These are phyloP conservation scores for Laupala kohalensis DNA, from an alignment of 1,140 invertebrate genomes.

Conservation along the genomic window DNA sequence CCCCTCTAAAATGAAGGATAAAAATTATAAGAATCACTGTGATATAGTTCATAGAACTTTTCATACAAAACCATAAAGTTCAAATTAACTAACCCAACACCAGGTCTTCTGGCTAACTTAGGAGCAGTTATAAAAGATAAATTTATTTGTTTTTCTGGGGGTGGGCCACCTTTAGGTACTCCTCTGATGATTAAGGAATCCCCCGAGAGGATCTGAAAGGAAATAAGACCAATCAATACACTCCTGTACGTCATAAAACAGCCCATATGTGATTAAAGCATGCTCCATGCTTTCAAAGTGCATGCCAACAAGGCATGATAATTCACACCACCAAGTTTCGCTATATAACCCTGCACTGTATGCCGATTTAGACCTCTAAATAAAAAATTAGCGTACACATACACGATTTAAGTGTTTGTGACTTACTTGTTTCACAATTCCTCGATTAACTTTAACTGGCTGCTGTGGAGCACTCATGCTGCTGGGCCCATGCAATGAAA, in stretches of 20 bases:
- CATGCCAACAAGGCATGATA: slow-evolving; percentile 8
- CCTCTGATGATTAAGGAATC: slow-evolving; percentile 80
- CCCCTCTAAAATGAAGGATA: slow-evolving; percentile 25
- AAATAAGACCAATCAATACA: slow-evolving; percentile 7
- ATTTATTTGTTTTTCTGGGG: slow-evolving; percentile 78
- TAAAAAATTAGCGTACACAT: background rate
- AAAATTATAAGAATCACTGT: slow-evolving; percentile 16
- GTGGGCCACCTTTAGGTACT: slow-evolving; percentile 62
- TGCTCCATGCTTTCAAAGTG: slow-evolving; percentile 1
- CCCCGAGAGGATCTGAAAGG: slow-evolving; percentile 68
- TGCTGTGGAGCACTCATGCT: slow-evolving; percentile 33
- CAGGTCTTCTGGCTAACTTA: slow-evolving; percentile 67
- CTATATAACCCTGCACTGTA: too few species aligned
- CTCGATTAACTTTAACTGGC: slow-evolving; percentile 29
- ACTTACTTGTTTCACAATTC: slow-evolving; percentile 42
- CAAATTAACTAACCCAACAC: slow-evolving; percentile 38
- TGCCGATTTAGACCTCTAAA: too few species aligned
- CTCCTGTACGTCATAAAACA: background rate
- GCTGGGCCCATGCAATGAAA: slow-evolving; percentile 15
- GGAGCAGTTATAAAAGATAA: slow-evolving; percentile 86
- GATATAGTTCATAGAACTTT: background rate
- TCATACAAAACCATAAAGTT: background rate
- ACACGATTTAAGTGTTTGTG: background rate
- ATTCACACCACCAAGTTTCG: background rate
- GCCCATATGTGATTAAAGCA: slow-evolving; percentile 9